Conservation (phyloP, 2,888 invertebrate species). For the Orchesella flavescens region DNA sequence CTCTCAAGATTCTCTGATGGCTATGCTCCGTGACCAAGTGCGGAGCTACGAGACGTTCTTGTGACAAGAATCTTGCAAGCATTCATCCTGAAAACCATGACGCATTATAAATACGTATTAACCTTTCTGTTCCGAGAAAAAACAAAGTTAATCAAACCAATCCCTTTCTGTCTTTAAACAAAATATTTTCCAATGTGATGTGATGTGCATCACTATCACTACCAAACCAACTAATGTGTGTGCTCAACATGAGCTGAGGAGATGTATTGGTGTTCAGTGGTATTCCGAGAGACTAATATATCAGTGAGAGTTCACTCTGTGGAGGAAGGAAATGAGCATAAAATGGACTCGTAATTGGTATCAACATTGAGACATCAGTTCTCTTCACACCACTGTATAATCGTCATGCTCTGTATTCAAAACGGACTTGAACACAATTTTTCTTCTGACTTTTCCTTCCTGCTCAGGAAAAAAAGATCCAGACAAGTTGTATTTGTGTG, state of each 20-base stretch:
- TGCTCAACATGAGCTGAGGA: too few species aligned
- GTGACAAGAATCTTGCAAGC: constrained; percentile 62
- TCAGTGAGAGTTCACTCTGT: too few species aligned
- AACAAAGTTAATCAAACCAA: constrained; percentile 64
- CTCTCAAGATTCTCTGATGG: constrained; percentile 48
- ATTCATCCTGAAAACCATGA: constrained; percentile 65
- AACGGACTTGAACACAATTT: constrained; percentile 47
- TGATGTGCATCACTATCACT: background rate
- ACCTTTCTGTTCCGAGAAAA: constrained; percentile 63
- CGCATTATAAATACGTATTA: constrained; percentile 64
- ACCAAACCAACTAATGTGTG: background rate
- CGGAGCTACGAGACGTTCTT: constrained; percentile 54
- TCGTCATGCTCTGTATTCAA: constrained; percentile 30
- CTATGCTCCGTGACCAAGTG: constrained; percentile 65
- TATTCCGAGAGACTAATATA: too few species aligned
- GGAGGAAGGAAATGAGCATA: background rate
- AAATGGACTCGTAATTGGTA: constrained; percentile 1
- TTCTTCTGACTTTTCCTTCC: constrained; percentile 17
- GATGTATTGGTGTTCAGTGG: too few species aligned
- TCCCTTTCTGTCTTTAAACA: constrained; percentile 19
- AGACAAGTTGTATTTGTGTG: background rate
- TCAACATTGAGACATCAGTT: background rate
- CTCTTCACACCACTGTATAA: background rate
- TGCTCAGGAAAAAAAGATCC: background rate
- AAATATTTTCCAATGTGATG: constrained; percentile 19